Conservation (phyloP, 2,113 vertebrate genomes). For the Nipponia nippon region DNA sequence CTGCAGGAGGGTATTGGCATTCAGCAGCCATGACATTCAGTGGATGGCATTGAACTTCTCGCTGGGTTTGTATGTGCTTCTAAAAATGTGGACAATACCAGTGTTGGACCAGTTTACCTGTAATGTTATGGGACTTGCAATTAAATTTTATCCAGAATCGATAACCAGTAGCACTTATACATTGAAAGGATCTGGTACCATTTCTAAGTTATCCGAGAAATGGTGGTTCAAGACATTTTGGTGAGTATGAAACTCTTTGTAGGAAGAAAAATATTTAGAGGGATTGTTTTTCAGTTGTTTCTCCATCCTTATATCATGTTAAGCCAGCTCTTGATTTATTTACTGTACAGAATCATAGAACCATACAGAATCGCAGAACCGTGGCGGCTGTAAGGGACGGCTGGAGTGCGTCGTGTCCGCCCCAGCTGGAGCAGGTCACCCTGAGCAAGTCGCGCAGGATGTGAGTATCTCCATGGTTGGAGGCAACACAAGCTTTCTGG, state of each 20-base stretch:
- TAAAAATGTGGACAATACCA: neutral
- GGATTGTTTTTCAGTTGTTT: neutral
- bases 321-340: neutral
- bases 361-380: rapidly evolving
- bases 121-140: neutral
- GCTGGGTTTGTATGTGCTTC: neutral
- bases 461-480: rapidly evolving
- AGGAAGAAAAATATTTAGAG: neutral
- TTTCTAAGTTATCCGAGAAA: neutral
- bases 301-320: rapidly evolving
- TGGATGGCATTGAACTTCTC: neutral
- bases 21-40: neutral
- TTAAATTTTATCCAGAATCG: neutral
- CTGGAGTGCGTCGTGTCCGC: rapidly evolving
- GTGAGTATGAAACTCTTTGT: neutral
- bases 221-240: neutral
- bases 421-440: neutral
- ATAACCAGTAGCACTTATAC: neutral
- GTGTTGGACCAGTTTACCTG: neutral
- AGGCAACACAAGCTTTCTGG: neutral
- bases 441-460: rapidly evolving
- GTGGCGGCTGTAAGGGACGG: neutral
- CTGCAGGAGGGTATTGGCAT: neutral
- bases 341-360: rapidly evolving
- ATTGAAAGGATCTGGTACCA: neutral